Evolutionary conservation across 2,888 invertebrate genomes (phyloP).

Genomic region (Graphium colonna): DNA sequence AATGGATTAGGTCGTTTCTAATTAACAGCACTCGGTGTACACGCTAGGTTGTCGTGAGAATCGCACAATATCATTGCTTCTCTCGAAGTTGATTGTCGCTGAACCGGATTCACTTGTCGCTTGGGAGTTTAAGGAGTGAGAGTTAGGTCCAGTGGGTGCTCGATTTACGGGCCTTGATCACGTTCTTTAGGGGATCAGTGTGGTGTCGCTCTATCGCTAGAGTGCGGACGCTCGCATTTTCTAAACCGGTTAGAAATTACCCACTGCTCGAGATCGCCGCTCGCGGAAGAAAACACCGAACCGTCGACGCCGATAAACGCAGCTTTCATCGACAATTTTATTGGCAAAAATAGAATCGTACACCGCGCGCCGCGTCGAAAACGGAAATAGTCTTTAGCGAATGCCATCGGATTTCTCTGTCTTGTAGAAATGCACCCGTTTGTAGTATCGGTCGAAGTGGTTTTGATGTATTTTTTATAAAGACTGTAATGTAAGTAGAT

Average conservation of each 20-base stretch:
- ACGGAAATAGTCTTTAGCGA: constrained; percentile 7
- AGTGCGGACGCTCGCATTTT: constrained; percentile 60
- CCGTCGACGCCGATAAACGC: constrained; percentile 56
- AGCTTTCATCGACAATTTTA: constrained; percentile 53
- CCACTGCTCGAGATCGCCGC: constrained; percentile 75
- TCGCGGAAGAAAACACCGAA: constrained; percentile 74
- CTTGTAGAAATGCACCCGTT: no score
- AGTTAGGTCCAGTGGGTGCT: constrained; percentile 38
- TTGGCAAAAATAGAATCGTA: constrained; percentile 15
- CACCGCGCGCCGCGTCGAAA: not conserved
- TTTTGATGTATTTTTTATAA: no score
- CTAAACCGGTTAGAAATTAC: constrained; percentile 80
- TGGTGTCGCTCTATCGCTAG: constrained; percentile 37
- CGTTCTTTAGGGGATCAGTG: constrained; percentile 14
- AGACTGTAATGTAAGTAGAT: no score
- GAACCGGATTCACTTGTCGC: constrained; percentile 25
- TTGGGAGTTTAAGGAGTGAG: constrained; percentile 58
- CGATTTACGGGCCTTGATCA: constrained; percentile 29
- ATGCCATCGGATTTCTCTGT: not conserved
- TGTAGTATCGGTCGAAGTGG: no score
- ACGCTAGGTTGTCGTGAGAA: not conserved
- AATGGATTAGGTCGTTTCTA: no score
- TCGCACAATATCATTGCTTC: constrained; percentile 17
- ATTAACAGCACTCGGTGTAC: not conserved
- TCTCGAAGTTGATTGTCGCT: not conserved